Evolutionary conservation across 2,113 vertebrate genomes (phyloP), one percentile per base, ranked within the genome.

Genomic region (Laticauda colubrina): DNA sequence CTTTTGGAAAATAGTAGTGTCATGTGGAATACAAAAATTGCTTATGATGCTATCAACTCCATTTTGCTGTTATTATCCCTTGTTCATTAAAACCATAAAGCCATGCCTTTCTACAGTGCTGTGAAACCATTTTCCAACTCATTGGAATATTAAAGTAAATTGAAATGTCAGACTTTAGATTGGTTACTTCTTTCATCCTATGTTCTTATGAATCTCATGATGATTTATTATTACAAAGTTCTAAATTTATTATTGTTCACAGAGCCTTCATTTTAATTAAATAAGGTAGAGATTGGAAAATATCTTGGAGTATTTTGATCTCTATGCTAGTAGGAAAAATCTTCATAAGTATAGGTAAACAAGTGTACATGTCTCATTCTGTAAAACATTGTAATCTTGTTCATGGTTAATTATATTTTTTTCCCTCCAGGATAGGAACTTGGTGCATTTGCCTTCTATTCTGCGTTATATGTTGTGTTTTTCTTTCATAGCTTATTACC

Each of bases 1-100:
- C n/a, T 69, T 69, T n/a, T 69, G 29, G 64, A 34, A 69, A 34
- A 69, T 34, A 69, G 29, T 34, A 34, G 29, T 2, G 6, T 89
- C 0, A 89, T 93, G 61, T 59, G 51, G 15, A 69, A 81, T 88
- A 43, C 90, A 93, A 87, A 64, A 93, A 75, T 91, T 95, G 92
- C 86, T 92, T 94, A 2, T 45, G 87, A 91, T 91, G 69, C 43
- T 96, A 92, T 94, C 94, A 96, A 91, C 87, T n/a, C 21, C 85
- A 51, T 89, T 94, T 94, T 95, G 23, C 34, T 88, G 23, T 59
- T 39, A 85, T 86, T 93, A 91, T 54, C 95, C 93, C 94, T 53
- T 93, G 57, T 91, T 93, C 90, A 94, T 94, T 3, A 56, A 55
- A 90, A 94, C 93, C 75, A 43, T 26, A 51, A 88, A 56, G 15